A percentile compares a stretch with the other conserved stretches of the same genome.
These are phyloP conservation scores for Parazoanthus atlanticus DNA, from an alignment of 92 coral and sea anemone genomes.

Conservation along the genomic window DNA sequence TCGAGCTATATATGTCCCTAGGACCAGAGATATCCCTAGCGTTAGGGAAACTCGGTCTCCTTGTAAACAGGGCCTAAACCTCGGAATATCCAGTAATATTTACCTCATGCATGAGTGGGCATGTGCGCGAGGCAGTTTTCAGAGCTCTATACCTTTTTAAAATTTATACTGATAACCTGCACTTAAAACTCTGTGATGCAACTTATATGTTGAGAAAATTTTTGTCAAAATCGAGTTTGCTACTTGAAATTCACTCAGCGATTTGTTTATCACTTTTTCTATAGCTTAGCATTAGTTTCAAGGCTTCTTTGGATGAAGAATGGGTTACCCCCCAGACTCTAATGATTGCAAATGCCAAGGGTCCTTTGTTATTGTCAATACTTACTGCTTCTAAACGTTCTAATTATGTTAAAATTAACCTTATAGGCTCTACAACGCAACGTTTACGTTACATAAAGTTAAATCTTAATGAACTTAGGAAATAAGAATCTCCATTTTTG, in stretches of 20 bases:
- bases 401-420: neutral
- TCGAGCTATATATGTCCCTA: too few relatives aligned
- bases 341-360: neutral
- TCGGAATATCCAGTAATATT: neutral
- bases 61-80: too few relatives aligned
- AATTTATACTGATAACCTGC: too few relatives aligned
- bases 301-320: neutral
- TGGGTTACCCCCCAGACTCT: neutral
- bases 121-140: too few relatives aligned
- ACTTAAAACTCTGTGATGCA: too few relatives aligned
- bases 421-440: neutral
- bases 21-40: too few relatives aligned
- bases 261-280: neutral
- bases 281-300: neutral
- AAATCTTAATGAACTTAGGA: neutral
- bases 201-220: too few relatives aligned
- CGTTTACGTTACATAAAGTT: neutral
- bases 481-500: neutral
- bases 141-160: too few relatives aligned
- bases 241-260: neutral
- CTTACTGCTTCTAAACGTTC: neutral
- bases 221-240: too few relatives aligned
- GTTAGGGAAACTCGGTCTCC: too few relatives aligned
- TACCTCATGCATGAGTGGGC: too few relatives aligned
- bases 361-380: neutral